Evolutionary conservation across 1,140 invertebrate species (phyloP), one percentile per base, ranked within the genome.

Genomic region (Zelostemma sp.): DNA sequence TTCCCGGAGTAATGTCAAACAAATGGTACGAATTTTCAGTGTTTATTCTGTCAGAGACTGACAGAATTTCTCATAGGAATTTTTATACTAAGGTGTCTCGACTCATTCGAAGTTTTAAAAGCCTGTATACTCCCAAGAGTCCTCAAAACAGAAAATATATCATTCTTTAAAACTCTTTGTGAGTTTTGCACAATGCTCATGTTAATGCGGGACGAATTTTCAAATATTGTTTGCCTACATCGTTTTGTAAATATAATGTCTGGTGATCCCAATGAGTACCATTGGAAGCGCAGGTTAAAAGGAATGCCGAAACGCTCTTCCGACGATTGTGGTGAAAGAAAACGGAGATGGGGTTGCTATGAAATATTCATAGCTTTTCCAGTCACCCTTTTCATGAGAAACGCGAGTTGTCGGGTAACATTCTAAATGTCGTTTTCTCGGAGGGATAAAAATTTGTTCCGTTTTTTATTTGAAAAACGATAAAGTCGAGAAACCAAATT

Each of bases 331-430:
- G 51, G 12, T 17, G 6, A 18, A 38, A 14, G 50, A 54, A 45
- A 54, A 19, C 51, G 51, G 40, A 54, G 19, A 43, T 43, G 38
- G 6, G 38, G 56, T 12, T 49, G 40, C 56, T 49, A 58, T 58
- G 56, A 58, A 58, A 58, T 58, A 58, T 58, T 58, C 56, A 58
- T 58, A 46, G 56, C 9, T 58, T 17, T 45, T 40, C 33, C 17
- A 35, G 56, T 33, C 45, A 41, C 16, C 45, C 31, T 49, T 58
- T 48, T 48, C 45, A 21, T 16, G 12, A 58, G 45, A 58, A 40
- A 25, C 8, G 41, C 43, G 17, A 57, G 49, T 53, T 15, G 16
- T 53, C 33, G 16, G 15, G 38, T 45, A 40, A 54, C 51, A 28
- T 54, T 54, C 40, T 45, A 54, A 54, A 54, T 45, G 40, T 40